phyloP scores from a whole-genome alignment of 2,888 invertebrate genomes.

The Hyposoter dolosus region DNA sequence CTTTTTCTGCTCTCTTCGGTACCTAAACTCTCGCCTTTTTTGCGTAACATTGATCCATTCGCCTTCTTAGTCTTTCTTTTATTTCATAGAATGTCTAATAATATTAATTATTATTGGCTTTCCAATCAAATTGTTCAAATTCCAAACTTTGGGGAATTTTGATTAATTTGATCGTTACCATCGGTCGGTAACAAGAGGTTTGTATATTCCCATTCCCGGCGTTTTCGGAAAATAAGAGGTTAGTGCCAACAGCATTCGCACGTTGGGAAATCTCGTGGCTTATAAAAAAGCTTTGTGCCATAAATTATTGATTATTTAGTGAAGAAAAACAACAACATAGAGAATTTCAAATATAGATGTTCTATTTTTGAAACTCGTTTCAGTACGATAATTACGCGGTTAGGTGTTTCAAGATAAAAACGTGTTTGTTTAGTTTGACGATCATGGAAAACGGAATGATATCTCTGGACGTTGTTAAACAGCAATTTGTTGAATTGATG shows the following conservation, averaged over 20 bases:
- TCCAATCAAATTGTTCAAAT: too few relatives aligned
- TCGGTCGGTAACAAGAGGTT: neutral
- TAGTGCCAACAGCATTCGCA: slow-evolving; percentile 20
- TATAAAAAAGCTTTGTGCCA: neutral
- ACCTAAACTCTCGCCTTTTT: too few relatives aligned
- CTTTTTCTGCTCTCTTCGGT: too few relatives aligned
- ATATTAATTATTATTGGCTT: too few relatives aligned
- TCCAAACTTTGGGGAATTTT: too few relatives aligned
- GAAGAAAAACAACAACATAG: slow-evolving; percentile 7
- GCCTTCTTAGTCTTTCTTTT: too few relatives aligned
- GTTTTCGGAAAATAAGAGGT: slow-evolving; percentile 11
- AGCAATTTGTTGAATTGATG: slow-evolving; percentile 69
- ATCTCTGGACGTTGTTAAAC: slow-evolving; percentile 70
- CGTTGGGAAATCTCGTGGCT: neutral
- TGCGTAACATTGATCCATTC: too few relatives aligned
- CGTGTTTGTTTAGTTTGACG: neutral
- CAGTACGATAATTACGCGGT: slow-evolving; percentile 43
- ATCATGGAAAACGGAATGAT: slow-evolving; percentile 61
- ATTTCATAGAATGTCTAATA: too few relatives aligned
- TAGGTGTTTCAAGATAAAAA: neutral
- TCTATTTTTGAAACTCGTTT: slow-evolving; percentile 21
- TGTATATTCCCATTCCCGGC: neutral
- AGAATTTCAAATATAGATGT: neutral
- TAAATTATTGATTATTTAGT: neutral
- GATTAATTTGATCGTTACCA: too few relatives aligned